Conservation (phyloP, 1,140 invertebrate genomes). For the Ceratosolen fusciceps region DNA sequence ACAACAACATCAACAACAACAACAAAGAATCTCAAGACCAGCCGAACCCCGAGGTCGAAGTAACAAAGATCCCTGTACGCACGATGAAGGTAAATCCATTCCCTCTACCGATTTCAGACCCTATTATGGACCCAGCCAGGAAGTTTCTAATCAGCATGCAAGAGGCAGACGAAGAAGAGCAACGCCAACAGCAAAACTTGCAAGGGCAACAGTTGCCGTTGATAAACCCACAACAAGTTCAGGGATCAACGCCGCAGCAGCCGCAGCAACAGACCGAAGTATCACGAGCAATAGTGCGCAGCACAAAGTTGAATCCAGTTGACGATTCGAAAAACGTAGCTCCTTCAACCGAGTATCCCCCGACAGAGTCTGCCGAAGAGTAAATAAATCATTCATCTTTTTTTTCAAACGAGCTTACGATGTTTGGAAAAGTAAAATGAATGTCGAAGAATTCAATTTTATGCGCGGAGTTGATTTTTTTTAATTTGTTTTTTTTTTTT, state of each 20-base stretch:
- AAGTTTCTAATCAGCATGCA: too few species aligned
- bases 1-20: too few species aligned
- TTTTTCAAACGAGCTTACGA: not conserved
- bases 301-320: conserved; percentile 44
- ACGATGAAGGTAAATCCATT: not conserved
- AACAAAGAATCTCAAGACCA: conserved; percentile 24
- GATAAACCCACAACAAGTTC: not conserved
- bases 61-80: conserved; percentile 26
- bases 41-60: conserved; percentile 8
- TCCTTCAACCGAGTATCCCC: conserved; percentile 15
- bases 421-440: not conserved
- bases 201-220: not conserved
- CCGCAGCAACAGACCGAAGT: not conserved
- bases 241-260: not conserved
- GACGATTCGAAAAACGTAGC: conserved; percentile 4
- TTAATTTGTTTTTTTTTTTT: too few species aligned
- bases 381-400: conserved; percentile 14
- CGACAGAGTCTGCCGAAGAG: conserved; percentile 9
- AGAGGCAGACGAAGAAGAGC: too few species aligned
- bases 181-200: not conserved
- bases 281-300: conserved; percentile 20
- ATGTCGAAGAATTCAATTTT: not conserved
- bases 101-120: not conserved
- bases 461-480: not conserved
- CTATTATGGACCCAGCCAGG: conserved; percentile 41